Evolutionary conservation across 2,888 invertebrate species (phyloP).

Genomic region (Mythimna ferrago): DNA sequence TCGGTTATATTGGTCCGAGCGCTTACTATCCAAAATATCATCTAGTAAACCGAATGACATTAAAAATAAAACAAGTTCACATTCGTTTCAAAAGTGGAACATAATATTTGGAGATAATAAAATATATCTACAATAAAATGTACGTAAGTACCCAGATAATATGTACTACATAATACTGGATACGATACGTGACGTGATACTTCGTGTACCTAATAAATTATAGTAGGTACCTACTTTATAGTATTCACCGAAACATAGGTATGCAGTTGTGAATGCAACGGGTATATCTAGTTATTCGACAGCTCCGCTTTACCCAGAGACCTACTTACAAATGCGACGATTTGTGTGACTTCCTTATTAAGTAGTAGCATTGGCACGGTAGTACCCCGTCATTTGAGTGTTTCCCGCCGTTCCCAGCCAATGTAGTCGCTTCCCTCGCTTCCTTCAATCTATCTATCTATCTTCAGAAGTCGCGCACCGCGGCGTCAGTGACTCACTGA

Average conservation of each 20-base stretch:
- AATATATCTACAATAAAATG: conserved; percentile 6
- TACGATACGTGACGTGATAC: not conserved
- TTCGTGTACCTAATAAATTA: no score
- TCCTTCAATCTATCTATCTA: no score
- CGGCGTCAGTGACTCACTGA: not conserved
- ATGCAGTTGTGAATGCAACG: conserved; percentile 31
- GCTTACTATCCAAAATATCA: not conserved
- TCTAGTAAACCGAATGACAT: not conserved
- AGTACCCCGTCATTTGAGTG: conserved; percentile 18
- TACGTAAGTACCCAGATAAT: conserved; percentile 8
- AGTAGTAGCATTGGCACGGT: not conserved
- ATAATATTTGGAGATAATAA: not conserved
- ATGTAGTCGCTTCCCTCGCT: conserved; percentile 4
- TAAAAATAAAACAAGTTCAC: not conserved
- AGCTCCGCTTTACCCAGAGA: conserved; percentile 41
- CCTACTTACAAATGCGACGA: conserved; percentile 18
- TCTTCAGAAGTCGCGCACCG: not conserved
- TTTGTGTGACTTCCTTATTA: conserved; percentile 52
- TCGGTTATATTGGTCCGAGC: not conserved
- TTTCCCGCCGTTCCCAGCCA: conserved; percentile 3
- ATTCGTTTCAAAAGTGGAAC: not conserved
- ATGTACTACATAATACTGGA: not conserved
- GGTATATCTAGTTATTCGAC: conserved; percentile 14
- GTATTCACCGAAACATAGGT: not conserved
- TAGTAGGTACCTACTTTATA: not conserved